Evolutionary conservation across 2,797 vertebrate species (phyloP).

Genomic region (Sebastes trivittatus): DNA sequence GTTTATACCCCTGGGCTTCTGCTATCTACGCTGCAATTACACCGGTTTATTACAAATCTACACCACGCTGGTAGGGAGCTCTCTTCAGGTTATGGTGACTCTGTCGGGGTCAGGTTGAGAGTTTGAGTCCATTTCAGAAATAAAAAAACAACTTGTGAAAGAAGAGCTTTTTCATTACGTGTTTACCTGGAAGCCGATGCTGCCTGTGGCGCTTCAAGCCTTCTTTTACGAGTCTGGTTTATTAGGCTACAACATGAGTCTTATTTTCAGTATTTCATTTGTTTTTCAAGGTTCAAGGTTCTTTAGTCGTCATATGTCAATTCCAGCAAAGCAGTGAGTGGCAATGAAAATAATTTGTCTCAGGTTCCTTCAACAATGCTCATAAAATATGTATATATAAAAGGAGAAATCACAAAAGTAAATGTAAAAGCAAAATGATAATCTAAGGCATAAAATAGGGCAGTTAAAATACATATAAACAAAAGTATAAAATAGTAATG

Average conservation of each 20-base stretch:
- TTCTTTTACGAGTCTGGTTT: slow-evolving; percentile 15
- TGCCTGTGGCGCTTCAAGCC: slow-evolving; percentile 1
- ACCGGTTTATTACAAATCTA: slow-evolving; percentile 30
- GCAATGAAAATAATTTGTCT: too few species aligned
- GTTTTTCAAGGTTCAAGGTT: too few species aligned
- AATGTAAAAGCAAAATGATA: too few species aligned
- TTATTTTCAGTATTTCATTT: not conserved
- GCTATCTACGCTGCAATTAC: not conserved
- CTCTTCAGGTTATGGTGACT: not conserved
- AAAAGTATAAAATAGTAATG: too few species aligned
- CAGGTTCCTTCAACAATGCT: too few species aligned
- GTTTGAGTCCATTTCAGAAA: slow-evolving; percentile 2
- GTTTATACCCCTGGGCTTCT: not conserved
- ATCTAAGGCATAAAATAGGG: too few species aligned
- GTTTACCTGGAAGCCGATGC: slow-evolving; percentile 4
- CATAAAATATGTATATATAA: too few species aligned
- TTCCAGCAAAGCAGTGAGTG: too few species aligned
- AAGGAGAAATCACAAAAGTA: too few species aligned
- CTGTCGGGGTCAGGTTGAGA: not conserved
- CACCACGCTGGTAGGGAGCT: not conserved
- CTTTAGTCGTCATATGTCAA: too few species aligned
- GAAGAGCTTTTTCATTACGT: not conserved
- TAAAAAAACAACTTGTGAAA: not conserved
- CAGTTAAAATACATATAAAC: too few species aligned
- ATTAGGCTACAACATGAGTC: not conserved